Evolutionary conservation across 2,113 vertebrate genomes (phyloP), one percentile per base, ranked within the genome.

Genomic region (Sigmodon hispidus): DNA sequence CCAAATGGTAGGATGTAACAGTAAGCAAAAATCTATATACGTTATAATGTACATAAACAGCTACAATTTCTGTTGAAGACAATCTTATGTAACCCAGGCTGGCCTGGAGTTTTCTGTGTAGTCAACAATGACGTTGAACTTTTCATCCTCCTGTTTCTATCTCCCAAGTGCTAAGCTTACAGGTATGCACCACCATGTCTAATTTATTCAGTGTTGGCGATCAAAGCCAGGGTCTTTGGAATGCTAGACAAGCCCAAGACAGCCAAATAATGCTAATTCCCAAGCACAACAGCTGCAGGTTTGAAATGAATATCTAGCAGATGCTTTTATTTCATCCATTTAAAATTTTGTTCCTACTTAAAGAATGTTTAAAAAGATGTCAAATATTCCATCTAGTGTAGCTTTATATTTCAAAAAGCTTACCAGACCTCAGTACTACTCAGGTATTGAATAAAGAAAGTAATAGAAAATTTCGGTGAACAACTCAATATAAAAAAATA

Each of bases 341-440:
- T 12, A 84, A 94, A 91, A 87, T 59, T 34, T 6, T 89, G 0
- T 52, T 89, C 10, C 45, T 76, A 16, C 40, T 86, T 67, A 57
- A 96, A 77, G 50, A 93, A 89, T 55, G n/a, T 87, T 87, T 31
- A 87, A 45, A 72, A 94, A 89, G 90, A 84, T n/a, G 63, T 1
- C 0, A 55, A 43, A 43, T 36, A 69, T 83, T 81, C 89, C n/a
- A 43, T 31, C 52, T 19, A 29, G 36, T 76, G 19, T 50, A 31
- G 45, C 40, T 93, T 55, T 87, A 3, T 91, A 22, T 83, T 96
- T 89, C 13, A 84, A 24, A 93, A 57, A 52, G 13, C 4, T 43
- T 2, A 72, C 17, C 55, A 7, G 50, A 72, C 9, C 5, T 75
- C 52, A 76, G n/a, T 34, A 10, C 6, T 26, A 43, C 21, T 43